Conservation (phyloP, 2,113 vertebrate genomes). For the Colius striatus region DNA sequence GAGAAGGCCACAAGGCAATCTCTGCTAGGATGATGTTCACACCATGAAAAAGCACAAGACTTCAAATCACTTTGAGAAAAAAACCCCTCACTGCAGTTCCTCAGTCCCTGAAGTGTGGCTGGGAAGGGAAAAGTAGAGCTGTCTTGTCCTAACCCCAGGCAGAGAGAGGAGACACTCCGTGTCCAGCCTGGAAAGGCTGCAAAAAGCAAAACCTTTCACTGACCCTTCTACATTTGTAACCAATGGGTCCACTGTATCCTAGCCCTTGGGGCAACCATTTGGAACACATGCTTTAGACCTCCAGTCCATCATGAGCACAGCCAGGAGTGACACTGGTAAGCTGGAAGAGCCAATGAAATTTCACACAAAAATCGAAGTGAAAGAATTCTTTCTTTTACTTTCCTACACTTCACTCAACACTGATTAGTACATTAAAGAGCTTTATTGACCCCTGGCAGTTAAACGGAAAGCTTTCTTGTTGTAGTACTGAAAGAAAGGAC, state of each 20-base stretch:
- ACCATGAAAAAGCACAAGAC: not conserved
- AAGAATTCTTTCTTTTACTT: constrained; percentile 55
- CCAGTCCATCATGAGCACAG: fast-evolving
- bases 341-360: not conserved
- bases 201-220: not conserved
- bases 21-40: constrained; percentile 14
- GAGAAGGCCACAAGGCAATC: constrained; percentile 52
- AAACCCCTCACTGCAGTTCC: not conserved
- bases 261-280: not conserved
- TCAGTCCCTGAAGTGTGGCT: fast-evolving
- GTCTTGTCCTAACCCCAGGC: not conserved
- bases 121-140: not conserved
- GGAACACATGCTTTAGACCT: not conserved
- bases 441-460: constrained; percentile 69
- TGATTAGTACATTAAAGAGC: constrained; percentile 68
- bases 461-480: constrained; percentile 74
- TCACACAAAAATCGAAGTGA: constrained; percentile 29
- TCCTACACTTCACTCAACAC: constrained; percentile 7
- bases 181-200: not conserved
- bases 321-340: not conserved
- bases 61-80: not conserved
- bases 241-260: fast-evolving
- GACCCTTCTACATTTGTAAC: not conserved
- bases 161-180: not conserved
- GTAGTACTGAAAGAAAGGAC: constrained; percentile 70